Evolutionary conservation across 2,113 vertebrate genomes (phyloP), one percentile per base, ranked within the genome.

Genomic region (Galemys pyrenaicus): DNA sequence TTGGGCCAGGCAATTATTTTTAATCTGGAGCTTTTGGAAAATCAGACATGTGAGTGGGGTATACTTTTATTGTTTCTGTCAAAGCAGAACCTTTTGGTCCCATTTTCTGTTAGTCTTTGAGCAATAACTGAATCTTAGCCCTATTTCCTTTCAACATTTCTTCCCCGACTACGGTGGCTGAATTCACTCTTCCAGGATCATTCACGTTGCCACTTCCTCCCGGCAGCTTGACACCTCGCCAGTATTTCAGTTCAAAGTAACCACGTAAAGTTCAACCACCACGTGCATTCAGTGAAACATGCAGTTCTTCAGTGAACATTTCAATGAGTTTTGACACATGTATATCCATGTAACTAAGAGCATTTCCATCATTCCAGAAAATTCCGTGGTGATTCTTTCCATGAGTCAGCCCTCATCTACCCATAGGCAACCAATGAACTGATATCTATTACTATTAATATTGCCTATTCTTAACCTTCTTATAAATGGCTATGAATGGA

Each of bases 1-100:
- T 86, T 95, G 97, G 96, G 93, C 94, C 65, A 15, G 62, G 93
- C 98, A 98, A 98, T 98, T 98, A 98, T 98, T 98, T 98, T 96
- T 97, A 94, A 98, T 97, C 98, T 91, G 87, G 89, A 96, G 96
- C 91, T 95, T 97, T 86, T 94, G 93, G 95, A 97, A 95, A 97
- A 97, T 95, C 97, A 97, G 97, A 92, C 87, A 75, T 96, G 85
- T 88, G 49, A 60, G 65, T 41, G 67, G n/a, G 44, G 20, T 94
- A 56, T 92, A 89, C 94, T 97, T 95, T 94, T 96, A 91, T 30
- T 26, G 67, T 96, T 95, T 96, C 89, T 96, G 94, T 90, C 84
- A 91, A 97, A 97, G 6, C 87, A 96, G 95, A 97, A 82, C 78
- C 22, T 39, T 94, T 96, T 90, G 95, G 94, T 32, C 3, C 46